phyloP scores from a whole-genome alignment of 2,888 invertebrate species.

The Pachliopta kotzebuea region DNA sequence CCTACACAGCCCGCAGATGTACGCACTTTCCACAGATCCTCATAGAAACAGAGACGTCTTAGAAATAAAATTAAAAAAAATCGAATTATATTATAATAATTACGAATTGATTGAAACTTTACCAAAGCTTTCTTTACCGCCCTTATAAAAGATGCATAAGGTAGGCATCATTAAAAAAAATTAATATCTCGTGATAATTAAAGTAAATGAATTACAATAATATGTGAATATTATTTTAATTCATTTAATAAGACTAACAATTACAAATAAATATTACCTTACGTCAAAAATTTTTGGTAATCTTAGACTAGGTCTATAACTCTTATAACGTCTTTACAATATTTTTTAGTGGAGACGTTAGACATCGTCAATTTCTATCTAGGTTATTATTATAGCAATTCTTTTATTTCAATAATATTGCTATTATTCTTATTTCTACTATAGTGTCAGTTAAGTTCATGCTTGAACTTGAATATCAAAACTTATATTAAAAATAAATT shows the following conservation, averaged over 20 bases:
- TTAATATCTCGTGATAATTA: too few relatives aligned
- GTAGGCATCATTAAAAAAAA: too few relatives aligned
- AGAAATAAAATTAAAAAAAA: neutral
- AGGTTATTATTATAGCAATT: conserved; percentile 33
- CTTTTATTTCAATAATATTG: conserved; percentile 33
- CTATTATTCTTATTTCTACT: conserved; percentile 27
- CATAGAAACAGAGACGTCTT: conserved; percentile 17
- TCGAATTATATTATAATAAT: neutral
- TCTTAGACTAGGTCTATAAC: conserved; percentile 5
- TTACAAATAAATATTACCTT: too few relatives aligned
- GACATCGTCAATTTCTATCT: conserved; percentile 32
- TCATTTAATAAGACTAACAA: too few relatives aligned
- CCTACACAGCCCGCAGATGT: conserved; percentile 65
- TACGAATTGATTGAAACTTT: neutral
- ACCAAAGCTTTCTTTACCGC: too few relatives aligned
- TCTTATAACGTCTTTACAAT: conserved; percentile 7
- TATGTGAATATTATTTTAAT: too few relatives aligned
- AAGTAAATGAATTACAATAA: too few relatives aligned
- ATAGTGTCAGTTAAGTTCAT: neutral
- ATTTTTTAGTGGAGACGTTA: conserved; percentile 41
- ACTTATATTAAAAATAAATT: too few relatives aligned
- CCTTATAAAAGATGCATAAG: too few relatives aligned
- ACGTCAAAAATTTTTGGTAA: too few relatives aligned
- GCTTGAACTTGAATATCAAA: too few relatives aligned
- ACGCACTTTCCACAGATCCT: conserved; percentile 45